Evolutionary conservation across 1,140 invertebrate genomes (phyloP).

Genomic region (Drosophila pseudoobscura): DNA sequence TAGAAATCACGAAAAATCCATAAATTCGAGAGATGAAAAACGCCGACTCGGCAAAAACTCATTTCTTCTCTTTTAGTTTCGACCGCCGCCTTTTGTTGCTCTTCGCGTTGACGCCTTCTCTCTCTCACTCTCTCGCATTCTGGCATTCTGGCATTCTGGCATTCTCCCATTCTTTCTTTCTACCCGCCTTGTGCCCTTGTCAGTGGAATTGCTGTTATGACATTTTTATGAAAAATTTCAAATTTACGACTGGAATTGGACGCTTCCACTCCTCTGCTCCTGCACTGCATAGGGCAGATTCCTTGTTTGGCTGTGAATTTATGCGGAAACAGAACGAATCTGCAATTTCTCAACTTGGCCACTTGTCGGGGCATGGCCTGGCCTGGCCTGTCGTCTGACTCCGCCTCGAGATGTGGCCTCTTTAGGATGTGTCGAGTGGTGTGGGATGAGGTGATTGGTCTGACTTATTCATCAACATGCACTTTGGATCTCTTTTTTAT

Average conservation of each 20-base stretch:
- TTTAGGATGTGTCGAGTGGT: too few relatives aligned
- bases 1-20: conserved; percentile 69
- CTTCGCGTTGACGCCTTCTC: conserved; percentile 30
- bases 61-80: conserved; percentile 43
- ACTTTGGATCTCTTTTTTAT: too few relatives aligned
- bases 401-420: too few relatives aligned
- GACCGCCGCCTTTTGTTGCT: conserved; percentile 42
- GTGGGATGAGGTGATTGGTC: too few relatives aligned
- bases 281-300: conserved; percentile 7
- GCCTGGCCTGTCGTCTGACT: conserved; percentile 2
- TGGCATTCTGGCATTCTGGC: background rate
- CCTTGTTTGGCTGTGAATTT: conserved; percentile 32
- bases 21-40: conserved; percentile 78
- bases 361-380: conserved; percentile 10
- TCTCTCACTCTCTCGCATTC: background rate
- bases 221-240: conserved; percentile 82
- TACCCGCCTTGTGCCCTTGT: conserved; percentile 39
- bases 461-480: too few relatives aligned
- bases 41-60: conserved; percentile 70
- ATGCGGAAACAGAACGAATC: conserved; percentile 61
- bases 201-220: conserved; percentile 79
- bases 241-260: conserved; percentile 74
- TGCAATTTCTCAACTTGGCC: conserved; percentile 49
- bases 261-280: background rate
- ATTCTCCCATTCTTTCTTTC: conserved; percentile 9